Conservation (phyloP, 2,113 vertebrate species). For the Enhydra lutris region DNA sequence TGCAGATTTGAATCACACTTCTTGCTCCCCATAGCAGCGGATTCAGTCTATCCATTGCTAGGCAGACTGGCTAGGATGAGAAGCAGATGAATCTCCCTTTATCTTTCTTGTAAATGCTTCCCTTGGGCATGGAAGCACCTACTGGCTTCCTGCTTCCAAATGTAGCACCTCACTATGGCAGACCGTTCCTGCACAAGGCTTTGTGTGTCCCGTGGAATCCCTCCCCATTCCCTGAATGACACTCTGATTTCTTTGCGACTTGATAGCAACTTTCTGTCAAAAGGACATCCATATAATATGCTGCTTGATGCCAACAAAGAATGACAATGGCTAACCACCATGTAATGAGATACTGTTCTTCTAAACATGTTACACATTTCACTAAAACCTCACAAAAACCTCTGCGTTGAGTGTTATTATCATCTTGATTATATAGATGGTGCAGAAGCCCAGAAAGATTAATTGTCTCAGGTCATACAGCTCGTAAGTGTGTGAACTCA, state of each 20-base stretch:
- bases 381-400: background rate
- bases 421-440: background rate
- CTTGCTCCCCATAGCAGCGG: background rate
- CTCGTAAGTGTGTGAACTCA: background rate
- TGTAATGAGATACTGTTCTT: background rate
- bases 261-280: background rate
- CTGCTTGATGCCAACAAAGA: background rate
- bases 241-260: background rate
- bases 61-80: background rate
- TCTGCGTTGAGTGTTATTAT: background rate
- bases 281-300: background rate
- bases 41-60: background rate
- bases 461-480: background rate
- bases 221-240: background rate
- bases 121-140: background rate
- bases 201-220: background rate
- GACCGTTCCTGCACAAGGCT: background rate
- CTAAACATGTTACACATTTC: background rate
- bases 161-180: background rate
- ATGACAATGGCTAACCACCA: background rate
- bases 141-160: background rate
- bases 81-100: background rate
- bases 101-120: background rate
- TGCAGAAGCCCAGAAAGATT: background rate
- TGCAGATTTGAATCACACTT: background rate